Percentiles rank a stretch among this genome's conserved stretches.
Conservation (phyloP, 1,140 invertebrate species). For the Cyclina sinensis region DNA sequence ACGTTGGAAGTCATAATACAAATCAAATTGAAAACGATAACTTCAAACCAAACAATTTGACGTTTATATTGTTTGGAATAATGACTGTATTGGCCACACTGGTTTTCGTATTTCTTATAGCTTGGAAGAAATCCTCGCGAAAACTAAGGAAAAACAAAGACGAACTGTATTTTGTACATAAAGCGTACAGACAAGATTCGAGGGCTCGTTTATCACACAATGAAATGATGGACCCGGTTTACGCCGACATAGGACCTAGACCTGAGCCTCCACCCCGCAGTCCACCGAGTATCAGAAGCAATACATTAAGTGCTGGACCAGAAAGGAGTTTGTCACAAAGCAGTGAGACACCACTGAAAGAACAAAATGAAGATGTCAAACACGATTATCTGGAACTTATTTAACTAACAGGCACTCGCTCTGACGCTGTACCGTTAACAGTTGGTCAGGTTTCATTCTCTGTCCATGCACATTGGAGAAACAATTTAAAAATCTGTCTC, state of each 20-base stretch:
- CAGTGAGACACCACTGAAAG: conserved; percentile 31
- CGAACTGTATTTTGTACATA: conserved; percentile 56
- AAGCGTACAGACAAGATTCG: conserved; percentile 48
- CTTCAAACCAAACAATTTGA: conserved; percentile 28
- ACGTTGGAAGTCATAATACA: not conserved
- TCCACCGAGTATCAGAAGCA: not conserved
- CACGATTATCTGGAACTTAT: conserved; percentile 57
- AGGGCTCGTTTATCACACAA: conserved; percentile 12
- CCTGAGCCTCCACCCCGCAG: not conserved
- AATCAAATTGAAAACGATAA: not conserved
- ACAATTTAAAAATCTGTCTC: too few relatives aligned
- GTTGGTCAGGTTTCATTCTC: too few relatives aligned
- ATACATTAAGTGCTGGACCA: not conserved
- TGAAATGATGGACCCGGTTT: conserved; percentile 50
- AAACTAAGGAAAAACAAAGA: conserved; percentile 40
- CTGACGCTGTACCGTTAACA: too few relatives aligned
- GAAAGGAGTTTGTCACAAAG: not conserved
- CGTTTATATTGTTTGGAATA: conserved; percentile 40
- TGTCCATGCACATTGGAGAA: too few relatives aligned
- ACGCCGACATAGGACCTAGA: conserved; percentile 2
- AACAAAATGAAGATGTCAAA: not conserved
- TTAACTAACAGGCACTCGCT: too few relatives aligned
- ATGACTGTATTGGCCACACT: not conserved
- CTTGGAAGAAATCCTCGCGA: conserved; percentile 7
- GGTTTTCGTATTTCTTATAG: not conserved